Base-by-base conservation (phyloP, 2,888 invertebrate genomes). In the Ormyrus thymus region DNA sequence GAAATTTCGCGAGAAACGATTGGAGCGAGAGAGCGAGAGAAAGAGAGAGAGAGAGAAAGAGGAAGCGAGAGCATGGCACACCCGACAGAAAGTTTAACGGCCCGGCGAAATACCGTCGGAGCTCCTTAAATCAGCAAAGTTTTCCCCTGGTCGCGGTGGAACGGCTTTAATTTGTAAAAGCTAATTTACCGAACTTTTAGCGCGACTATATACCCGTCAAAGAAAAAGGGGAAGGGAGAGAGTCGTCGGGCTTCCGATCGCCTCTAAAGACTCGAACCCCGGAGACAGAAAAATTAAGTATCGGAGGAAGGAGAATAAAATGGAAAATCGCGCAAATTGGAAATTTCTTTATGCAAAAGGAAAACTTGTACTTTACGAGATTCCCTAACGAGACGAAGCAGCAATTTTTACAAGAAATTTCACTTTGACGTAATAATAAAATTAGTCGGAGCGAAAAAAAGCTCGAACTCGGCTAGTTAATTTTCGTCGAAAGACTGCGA, bases 151-250 rank as follows among this genome's bases (percentile, higher is more conserved):
- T 62, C 55, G 59, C 73, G 73, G 46, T 72, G 82, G 83, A 85
- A 84, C 83, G 84, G 85, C 84, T 88, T 87, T 88, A 86, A 89
- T 88, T 89, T 87, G 88, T 87, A 86, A 86, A 87, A 88, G 87
- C 86, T 89, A 88, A 88, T 89, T 88, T 85, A 84, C 83, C 84
- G 81, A 87, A 89, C 86, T 87, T 88, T 87, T 87, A 83, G 84
- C 82, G 76, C 58, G 79, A 82, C 81, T 83, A 82, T 82, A 81
- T 79, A 82, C 71, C 76, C 72, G 62, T 69, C 68, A 68, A 72
- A 68, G 71, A 55, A 64, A 78, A 68, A 55, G 11, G 61, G 53
- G 13, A 29, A 29, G 51, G 15, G n/a, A 55, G 58, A 53, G 50
- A 46, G 56, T 48, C 58, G 50, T 56, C 70, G 50, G 59, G 13